Conservation (phyloP, 2,797 vertebrate species). For the Microctenopoma steveboyesi region DNA sequence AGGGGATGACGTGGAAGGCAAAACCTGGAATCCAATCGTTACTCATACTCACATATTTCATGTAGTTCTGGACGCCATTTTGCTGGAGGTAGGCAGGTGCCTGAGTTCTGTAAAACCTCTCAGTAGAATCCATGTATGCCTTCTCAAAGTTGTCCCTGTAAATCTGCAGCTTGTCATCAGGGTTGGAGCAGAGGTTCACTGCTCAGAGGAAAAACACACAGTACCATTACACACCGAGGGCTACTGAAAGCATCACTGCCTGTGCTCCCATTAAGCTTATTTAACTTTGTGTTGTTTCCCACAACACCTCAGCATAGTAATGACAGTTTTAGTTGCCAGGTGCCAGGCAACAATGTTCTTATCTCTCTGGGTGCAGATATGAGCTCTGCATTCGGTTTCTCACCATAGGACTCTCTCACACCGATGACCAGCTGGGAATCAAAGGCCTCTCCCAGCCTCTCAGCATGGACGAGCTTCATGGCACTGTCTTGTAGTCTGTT, state of each 20-base stretch:
- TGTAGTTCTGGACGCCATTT: constrained; percentile 98
- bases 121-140: constrained; percentile 96
- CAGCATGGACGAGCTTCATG: constrained; percentile 97
- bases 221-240: not conserved
- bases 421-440: constrained; percentile 97
- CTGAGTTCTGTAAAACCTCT: constrained; percentile 97
- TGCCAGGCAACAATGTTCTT: too few species aligned
- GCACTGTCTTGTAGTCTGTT: constrained; percentile 96
- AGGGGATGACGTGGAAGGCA: too few species aligned
- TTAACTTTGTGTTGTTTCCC: too few species aligned
- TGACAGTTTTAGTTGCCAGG: too few species aligned
- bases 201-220: constrained; percentile 51
- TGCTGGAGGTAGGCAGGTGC: constrained; percentile 96
- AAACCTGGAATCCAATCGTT: too few species aligned
- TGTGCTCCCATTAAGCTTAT: too few species aligned
- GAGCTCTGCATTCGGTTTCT: constrained; percentile 42
- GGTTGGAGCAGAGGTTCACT: constrained; percentile 98
- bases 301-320: too few species aligned
- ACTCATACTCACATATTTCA: constrained; percentile 94
- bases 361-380: not conserved
- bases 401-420: constrained; percentile 96
- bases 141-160: constrained; percentile 99
- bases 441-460: constrained; percentile 94
- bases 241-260: too few species aligned
- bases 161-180: constrained; percentile 97